These are phyloP conservation scores for Cistogaster globosa DNA, from an alignment of 2,888 invertebrate species.

Conservation along the genomic window DNA sequence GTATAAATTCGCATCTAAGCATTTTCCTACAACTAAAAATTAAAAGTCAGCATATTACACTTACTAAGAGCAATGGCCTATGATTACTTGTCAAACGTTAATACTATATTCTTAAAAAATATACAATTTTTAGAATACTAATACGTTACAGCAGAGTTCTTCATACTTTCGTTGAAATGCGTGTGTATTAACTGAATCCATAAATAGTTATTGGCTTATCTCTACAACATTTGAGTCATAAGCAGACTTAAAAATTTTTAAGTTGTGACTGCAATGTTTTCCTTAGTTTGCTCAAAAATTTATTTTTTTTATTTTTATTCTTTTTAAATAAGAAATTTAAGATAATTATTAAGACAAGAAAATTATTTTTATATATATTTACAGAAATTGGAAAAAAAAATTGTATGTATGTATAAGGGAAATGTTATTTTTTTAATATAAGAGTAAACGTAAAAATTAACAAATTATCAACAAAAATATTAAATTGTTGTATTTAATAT, in stretches of 20 bases:
- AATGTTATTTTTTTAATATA: slow-evolving; percentile 1
- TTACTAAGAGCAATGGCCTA: no score
- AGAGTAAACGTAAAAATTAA: slow-evolving; percentile 33
- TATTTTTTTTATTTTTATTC: slow-evolving; percentile 31
- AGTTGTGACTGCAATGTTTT: background rate
- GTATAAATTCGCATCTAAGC: no score
- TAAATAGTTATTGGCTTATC: background rate
- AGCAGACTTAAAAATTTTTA: background rate
- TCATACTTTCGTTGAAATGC: background rate
- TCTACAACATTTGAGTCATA: slow-evolving; percentile 1
- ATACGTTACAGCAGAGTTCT: background rate
- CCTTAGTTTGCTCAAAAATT: background rate
- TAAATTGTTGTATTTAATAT: slow-evolving; percentile 24
- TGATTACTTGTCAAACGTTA: no score
- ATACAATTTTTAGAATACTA: background rate
- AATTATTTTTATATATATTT: slow-evolving; percentile 35
- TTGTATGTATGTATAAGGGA: background rate
- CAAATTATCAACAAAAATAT: slow-evolving; percentile 37
- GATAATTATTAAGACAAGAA: slow-evolving; percentile 12
- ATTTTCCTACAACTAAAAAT: no score
- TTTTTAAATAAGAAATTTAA: slow-evolving; percentile 15
- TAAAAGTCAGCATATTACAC: no score
- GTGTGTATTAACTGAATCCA: background rate
- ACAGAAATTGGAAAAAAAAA: slow-evolving; percentile 16
- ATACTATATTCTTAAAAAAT: background rate